Conservation (phyloP, 2,113 vertebrate genomes). For the Bubo scandiacus region DNA sequence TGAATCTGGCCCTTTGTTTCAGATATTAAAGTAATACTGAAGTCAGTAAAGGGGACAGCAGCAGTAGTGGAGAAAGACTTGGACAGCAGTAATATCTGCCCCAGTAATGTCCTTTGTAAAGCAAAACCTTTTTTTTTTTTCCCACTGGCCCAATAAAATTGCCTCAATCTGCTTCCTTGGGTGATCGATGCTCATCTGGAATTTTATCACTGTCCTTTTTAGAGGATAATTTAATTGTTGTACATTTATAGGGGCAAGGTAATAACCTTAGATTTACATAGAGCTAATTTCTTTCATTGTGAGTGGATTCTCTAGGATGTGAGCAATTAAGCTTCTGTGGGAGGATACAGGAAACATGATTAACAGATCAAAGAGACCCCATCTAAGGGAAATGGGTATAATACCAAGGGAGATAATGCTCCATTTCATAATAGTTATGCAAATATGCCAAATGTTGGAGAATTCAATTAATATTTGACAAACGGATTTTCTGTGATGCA, state of each 20-base stretch:
- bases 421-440: slow-evolving; percentile 62
- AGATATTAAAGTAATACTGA: background rate
- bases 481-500: slow-evolving; percentile 43
- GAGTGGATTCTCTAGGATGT: slow-evolving; percentile 33
- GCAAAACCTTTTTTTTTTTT: background rate
- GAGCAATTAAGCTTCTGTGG: slow-evolving; percentile 57
- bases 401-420: slow-evolving; percentile 48
- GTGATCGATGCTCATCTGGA: slow-evolving; percentile 20
- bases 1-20: background rate
- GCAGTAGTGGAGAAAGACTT: background rate
- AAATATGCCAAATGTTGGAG: slow-evolving; percentile 65
- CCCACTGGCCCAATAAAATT: slow-evolving; percentile 7
- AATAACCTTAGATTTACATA: slow-evolving; percentile 61
- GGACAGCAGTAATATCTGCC: background rate
- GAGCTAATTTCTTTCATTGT: slow-evolving; percentile 57
- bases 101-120: background rate
- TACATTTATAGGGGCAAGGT: slow-evolving; percentile 21
- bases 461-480: slow-evolving; percentile 68
- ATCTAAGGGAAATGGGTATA: slow-evolving; percentile 47
- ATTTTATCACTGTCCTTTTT: slow-evolving; percentile 59
- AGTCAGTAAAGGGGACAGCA: background rate
- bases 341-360: slow-evolving; percentile 58
- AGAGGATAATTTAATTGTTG: slow-evolving; percentile 50
- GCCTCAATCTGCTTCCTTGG: slow-evolving; percentile 14
- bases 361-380: slow-evolving; percentile 57